Evolutionary conservation across 2,797 vertebrate species (phyloP).

Genomic region (Zalophus californianus): DNA sequence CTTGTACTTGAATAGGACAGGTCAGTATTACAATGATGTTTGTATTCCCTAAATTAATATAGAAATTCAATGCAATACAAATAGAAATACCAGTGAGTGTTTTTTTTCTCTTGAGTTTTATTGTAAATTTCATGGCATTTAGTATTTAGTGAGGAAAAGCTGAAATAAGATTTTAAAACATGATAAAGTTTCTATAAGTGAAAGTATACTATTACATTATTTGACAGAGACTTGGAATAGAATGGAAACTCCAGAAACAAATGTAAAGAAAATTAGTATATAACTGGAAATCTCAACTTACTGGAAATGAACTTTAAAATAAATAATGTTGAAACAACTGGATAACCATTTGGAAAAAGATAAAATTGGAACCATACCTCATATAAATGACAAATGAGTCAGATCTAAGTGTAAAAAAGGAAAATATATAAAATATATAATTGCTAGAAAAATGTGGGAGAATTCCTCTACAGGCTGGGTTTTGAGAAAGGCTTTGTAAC

Average conservation of each 20-base stretch:
- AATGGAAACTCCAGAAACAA: neutral
- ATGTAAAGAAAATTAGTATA: neutral
- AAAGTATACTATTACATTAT: neutral
- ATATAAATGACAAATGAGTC: neutral
- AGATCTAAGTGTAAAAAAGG: neutral
- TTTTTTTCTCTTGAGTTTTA: neutral
- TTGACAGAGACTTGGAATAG: neutral
- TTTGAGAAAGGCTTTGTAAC: neutral
- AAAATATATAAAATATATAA: neutral
- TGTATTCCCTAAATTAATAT: neutral
- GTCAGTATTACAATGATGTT: neutral
- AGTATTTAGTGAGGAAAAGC: neutral
- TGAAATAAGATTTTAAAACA: neutral
- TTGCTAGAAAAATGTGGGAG: neutral
- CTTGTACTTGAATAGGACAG: neutral
- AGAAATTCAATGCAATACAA: neutral
- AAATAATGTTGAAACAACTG: neutral
- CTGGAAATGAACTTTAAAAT: neutral
- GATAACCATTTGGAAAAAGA: neutral
- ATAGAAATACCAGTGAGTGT: neutral
- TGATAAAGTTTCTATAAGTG: neutral
- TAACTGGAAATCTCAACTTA: neutral
- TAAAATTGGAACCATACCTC: neutral
- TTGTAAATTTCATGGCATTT: neutral
- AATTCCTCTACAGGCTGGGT: neutral